phyloP scores from a whole-genome alignment of 2,113 vertebrate species.

The Paracanthobrama guichenoti region DNA sequence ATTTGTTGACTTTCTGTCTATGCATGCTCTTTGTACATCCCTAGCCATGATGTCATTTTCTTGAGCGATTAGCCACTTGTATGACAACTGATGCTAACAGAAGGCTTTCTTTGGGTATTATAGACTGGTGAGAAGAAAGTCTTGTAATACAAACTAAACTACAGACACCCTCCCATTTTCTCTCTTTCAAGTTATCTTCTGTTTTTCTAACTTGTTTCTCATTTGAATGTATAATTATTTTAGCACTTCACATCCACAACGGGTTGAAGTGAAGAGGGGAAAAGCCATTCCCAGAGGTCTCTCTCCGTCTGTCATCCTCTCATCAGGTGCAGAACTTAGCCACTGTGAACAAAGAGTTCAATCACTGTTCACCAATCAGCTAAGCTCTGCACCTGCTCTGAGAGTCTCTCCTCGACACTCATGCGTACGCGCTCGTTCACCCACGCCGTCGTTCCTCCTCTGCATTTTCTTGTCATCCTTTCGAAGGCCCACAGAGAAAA shows the following conservation, averaged over 20 bases:
- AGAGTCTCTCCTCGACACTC: slow-evolving; percentile 78
- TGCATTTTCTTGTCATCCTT: slow-evolving; percentile 52
- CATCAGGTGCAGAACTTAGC: slow-evolving; percentile 99
- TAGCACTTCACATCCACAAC: slow-evolving; percentile 36
- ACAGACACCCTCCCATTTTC: neutral
- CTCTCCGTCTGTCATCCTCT: slow-evolving; percentile 75
- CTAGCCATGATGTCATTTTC: neutral
- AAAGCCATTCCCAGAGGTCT: slow-evolving; percentile 7
- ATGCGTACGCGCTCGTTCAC: slow-evolving; percentile 1
- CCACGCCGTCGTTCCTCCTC: slow-evolving; percentile 23
- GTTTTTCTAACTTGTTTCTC: neutral
- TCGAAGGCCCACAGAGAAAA: slow-evolving; percentile 54
- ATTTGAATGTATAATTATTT: slow-evolving; percentile 37
- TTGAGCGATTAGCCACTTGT: neutral
- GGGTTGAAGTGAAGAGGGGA: slow-evolving; percentile 1
- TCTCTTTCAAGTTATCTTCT: too few species aligned
- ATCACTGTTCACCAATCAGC: slow-evolving; percentile 99
- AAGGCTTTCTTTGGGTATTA: neutral
- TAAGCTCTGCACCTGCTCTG: slow-evolving; percentile 98
- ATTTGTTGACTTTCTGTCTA: neutral
- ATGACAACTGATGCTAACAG: neutral
- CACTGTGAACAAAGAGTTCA: slow-evolving; percentile 99
- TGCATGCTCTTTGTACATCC: neutral
- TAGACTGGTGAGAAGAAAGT: neutral
- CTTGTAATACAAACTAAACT: neutral